A percentile compares a stretch with the other conserved stretches of the same genome.
Conservation (phyloP, 1,140 invertebrate genomes). For the Parapsyche elsis region DNA sequence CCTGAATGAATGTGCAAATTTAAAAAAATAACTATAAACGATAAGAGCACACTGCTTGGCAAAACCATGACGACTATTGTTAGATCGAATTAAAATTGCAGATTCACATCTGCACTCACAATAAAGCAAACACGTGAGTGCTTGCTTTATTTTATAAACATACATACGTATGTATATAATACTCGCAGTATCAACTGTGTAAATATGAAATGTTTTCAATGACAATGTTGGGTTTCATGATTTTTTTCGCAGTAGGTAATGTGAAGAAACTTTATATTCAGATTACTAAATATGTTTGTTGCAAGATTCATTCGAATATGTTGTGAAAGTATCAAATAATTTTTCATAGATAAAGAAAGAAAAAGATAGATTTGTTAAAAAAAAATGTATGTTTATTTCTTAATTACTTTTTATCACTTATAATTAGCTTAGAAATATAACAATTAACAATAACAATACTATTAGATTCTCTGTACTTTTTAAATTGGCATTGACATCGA, state of each 20-base stretch:
- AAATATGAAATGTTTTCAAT: not conserved
- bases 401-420: slow-evolving; percentile 29
- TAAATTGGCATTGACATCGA: too few relatives aligned
- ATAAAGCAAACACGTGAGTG: too few relatives aligned
- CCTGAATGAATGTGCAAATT: not conserved
- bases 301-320: too few relatives aligned
- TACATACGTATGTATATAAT: too few relatives aligned
- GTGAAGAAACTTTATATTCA: too few relatives aligned
- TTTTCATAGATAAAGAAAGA: not conserved
- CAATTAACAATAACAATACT: slow-evolving; percentile 54
- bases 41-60: too few relatives aligned
- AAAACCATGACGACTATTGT: too few relatives aligned
- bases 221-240: too few relatives aligned
- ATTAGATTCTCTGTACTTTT: slow-evolving; percentile 21
- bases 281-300: too few relatives aligned
- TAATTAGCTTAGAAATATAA: slow-evolving; percentile 49
- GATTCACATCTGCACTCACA: too few relatives aligned
- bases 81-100: not conserved
- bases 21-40: too few relatives aligned
- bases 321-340: slow-evolving; percentile 7
- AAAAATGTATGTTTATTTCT: slow-evolving; percentile 30
- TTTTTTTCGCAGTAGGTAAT: not conserved
- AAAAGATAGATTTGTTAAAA: not conserved
- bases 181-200: not conserved
- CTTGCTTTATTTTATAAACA: not conserved